Evolutionary conservation across 2,797 vertebrate genomes (phyloP).

Genomic region (Vultur gryphus): DNA sequence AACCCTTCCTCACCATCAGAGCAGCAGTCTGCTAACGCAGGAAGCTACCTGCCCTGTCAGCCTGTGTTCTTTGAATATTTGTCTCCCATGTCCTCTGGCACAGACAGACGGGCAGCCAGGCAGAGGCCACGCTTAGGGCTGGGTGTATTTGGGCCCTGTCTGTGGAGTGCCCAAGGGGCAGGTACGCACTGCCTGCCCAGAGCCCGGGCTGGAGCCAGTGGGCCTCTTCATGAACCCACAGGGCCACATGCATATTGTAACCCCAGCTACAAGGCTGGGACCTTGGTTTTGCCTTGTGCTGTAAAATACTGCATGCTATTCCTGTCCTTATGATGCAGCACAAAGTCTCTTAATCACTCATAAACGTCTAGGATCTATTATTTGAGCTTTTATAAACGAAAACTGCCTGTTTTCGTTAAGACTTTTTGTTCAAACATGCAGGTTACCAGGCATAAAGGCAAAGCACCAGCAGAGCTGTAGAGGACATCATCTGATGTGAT

Average conservation of each 20-base stretch:
- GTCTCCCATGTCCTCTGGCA: too few species aligned
- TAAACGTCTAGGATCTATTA: background rate
- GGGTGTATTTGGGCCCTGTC: background rate
- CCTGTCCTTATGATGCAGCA: background rate
- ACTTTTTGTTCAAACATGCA: background rate
- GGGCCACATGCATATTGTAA: background rate
- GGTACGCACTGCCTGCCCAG: background rate
- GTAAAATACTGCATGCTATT: background rate
- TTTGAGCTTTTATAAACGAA: background rate
- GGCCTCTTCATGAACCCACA: background rate
- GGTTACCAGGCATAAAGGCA: background rate
- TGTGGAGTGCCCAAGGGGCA: background rate
- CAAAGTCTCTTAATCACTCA: background rate
- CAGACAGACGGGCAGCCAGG: accelerated
- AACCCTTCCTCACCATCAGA: background rate
- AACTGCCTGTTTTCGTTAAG: background rate
- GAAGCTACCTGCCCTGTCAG: background rate
- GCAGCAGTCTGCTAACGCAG: background rate
- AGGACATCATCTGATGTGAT: background rate
- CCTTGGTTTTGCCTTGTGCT: background rate
- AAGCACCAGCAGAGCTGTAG: background rate
- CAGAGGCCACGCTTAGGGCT: background rate
- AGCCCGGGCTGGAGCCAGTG: background rate
- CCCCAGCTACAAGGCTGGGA: background rate
- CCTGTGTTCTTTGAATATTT: background rate